Evolutionary conservation across 2,888 invertebrate species (phyloP).

Genomic region (Drosophila yooni): DNA sequence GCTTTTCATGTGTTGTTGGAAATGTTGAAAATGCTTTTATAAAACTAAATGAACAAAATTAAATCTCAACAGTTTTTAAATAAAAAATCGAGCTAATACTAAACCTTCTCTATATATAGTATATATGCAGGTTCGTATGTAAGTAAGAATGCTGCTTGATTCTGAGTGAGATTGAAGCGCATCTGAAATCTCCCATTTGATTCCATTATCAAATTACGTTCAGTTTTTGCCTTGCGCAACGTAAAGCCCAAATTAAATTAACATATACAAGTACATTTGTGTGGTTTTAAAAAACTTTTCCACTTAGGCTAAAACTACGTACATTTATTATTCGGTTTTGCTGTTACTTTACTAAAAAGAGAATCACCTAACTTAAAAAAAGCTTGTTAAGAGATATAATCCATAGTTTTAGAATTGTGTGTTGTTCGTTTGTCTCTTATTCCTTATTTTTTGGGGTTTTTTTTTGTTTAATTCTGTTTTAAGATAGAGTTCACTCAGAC

Average conservation of each 20-base stretch:
- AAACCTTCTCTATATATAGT: conserved; percentile 25
- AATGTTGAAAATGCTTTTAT: conserved; percentile 30
- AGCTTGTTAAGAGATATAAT: conserved; percentile 67
- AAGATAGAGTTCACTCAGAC: conserved; percentile 87
- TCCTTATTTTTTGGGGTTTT: conserved; percentile 21
- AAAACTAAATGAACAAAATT: conserved; percentile 47
- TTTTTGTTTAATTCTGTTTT: conserved; percentile 40
- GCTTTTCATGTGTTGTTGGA: conserved; percentile 35
- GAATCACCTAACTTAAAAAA: conserved; percentile 69
- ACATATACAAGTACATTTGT: conserved; percentile 53
- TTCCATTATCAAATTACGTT: conserved; percentile 46
- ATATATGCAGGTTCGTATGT: conserved; percentile 35
- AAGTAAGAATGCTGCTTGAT: conserved; percentile 31
- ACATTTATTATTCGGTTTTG: conserved; percentile 71
- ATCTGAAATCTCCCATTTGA: conserved; percentile 32
- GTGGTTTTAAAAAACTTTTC: conserved; percentile 47
- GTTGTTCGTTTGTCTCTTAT: conserved; percentile 24
- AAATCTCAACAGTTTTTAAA: conserved; percentile 62
- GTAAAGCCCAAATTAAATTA: conserved; percentile 53
- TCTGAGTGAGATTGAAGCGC: conserved; percentile 30
- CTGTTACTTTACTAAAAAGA: conserved; percentile 66
- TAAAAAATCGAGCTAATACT: conserved; percentile 39
- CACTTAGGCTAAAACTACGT: conserved; percentile 60
- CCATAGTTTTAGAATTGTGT: conserved; percentile 51
- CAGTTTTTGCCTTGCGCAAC: conserved; percentile 40